phyloP scores from a whole-genome alignment of 2,888 invertebrate species.

The Rotaria sp. region DNA sequence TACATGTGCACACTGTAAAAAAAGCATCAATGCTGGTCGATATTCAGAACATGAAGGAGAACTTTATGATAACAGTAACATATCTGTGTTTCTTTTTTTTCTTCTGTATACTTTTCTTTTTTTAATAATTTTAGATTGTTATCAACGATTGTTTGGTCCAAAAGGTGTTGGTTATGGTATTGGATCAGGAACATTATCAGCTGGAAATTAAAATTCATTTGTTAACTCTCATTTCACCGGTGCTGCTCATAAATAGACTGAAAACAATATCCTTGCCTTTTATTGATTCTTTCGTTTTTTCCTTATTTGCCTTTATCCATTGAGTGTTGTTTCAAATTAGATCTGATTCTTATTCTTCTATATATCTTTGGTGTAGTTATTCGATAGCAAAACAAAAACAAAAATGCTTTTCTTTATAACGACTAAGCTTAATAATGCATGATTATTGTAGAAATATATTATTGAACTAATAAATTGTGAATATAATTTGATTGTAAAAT shows the following conservation, averaged over 20 bases:
- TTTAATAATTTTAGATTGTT: slow-evolving; percentile 29
- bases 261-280: background rate
- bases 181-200: slow-evolving; percentile 31
- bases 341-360: background rate
- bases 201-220: background rate
- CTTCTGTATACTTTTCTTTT: no score
- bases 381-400: background rate
- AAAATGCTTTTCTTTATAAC: background rate
- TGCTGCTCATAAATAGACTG: background rate
- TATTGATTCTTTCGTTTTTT: background rate
- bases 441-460: background rate
- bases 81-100: no score
- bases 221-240: background rate
- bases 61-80: background rate
- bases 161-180: slow-evolving; percentile 35
- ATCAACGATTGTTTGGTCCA: slow-evolving; percentile 38
- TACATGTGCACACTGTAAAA: background rate
- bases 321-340: background rate
- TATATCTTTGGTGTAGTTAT: background rate
- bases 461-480: background rate
- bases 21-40: background rate
- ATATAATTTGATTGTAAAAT: background rate
- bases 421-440: background rate
- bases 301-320: background rate
- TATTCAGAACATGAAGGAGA: slow-evolving; percentile 12